Percentiles rank a stretch among this genome's conserved stretches.
Conservation (phyloP, 2,797 vertebrate genomes). For the Calcarius lapponicus region DNA sequence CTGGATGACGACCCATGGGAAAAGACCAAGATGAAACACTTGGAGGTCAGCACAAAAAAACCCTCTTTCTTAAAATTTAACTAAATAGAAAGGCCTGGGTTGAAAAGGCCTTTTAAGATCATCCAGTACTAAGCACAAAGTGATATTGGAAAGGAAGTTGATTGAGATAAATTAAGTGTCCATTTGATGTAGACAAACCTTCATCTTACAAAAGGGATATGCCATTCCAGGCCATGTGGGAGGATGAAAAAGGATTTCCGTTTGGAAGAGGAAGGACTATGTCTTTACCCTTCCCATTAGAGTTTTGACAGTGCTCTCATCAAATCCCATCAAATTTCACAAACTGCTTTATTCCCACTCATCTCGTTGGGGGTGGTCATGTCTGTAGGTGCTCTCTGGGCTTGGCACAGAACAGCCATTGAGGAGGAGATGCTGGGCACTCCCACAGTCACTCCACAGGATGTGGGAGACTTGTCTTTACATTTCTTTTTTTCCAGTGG, state of each 20-base stretch:
- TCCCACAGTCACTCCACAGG: slow-evolving; percentile 47
- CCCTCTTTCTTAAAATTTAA: background rate
- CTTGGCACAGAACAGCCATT: background rate
- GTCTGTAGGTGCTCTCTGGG: background rate
- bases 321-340: background rate
- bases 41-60: background rate
- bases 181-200: background rate
- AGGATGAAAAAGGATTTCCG: background rate
- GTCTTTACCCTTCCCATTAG: background rate
- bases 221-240: background rate
- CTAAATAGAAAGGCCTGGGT: background rate
- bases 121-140: background rate
- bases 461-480: slow-evolving; percentile 56
- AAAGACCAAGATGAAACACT: background rate
- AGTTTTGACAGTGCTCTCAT: background rate
- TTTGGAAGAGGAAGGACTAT: background rate
- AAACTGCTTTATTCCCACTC: background rate
- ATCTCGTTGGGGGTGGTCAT: background rate
- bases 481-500: slow-evolving; percentile 32
- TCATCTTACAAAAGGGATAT: background rate
- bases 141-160: background rate
- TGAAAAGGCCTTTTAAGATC: background rate
- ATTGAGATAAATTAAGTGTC: background rate
- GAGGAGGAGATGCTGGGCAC: background rate
- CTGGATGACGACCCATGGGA: background rate